Conservation (phyloP, 2,888 invertebrate genomes). For the Bellardia bayeri region DNA sequence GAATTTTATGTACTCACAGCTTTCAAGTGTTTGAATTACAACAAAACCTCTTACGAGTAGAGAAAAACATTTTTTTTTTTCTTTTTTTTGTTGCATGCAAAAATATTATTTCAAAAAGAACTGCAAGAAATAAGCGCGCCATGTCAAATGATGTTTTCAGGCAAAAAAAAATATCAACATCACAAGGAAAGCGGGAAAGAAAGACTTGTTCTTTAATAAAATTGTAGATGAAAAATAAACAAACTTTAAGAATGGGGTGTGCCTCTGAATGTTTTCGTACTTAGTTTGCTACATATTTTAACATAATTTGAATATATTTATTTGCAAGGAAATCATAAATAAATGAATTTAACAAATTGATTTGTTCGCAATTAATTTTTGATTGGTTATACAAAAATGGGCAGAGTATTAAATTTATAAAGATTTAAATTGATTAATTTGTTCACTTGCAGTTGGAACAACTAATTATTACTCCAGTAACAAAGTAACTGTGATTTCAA, state of each 20-base stretch:
- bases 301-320: background rate
- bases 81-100: background rate
- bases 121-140: slow-evolving; percentile 66
- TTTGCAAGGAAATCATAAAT: background rate
- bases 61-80: slow-evolving; percentile 66
- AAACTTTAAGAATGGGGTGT: slow-evolving; percentile 57
- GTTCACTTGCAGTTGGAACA: no score
- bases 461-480: no score
- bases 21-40: slow-evolving; percentile 57
- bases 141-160: slow-evolving; percentile 52
- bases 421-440: no score
- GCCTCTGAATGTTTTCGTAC: slow-evolving; percentile 21
- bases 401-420: no score
- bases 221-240: slow-evolving; percentile 38
- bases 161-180: slow-evolving; percentile 8
- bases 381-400: no score
- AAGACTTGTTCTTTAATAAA: slow-evolving; percentile 49
- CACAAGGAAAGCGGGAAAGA: slow-evolving; percentile 57
- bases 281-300: slow-evolving; percentile 2
- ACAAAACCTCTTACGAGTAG: slow-evolving; percentile 39
- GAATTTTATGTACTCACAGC: slow-evolving; percentile 58
- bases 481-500: no score
- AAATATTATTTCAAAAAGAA: slow-evolving; percentile 44
- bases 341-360: background rate
- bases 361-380: no score